Percentiles rank a stretch among this genome's conserved stretches.
These are phyloP conservation scores for Choristoneura rosaceana DNA, from an alignment of 2,888 invertebrate genomes.

Conservation along the genomic window DNA sequence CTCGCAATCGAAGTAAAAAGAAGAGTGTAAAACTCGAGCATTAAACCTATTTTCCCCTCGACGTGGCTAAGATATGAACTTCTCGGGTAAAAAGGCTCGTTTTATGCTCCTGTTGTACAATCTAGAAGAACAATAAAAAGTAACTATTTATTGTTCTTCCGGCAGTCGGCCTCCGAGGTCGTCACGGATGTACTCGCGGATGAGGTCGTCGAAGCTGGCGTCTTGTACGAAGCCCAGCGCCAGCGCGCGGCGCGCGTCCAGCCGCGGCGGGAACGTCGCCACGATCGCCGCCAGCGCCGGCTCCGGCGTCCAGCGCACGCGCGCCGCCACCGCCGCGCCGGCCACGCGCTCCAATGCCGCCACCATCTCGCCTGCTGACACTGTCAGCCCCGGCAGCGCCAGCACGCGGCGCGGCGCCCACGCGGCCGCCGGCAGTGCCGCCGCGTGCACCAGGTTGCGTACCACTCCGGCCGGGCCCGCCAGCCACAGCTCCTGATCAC, in stretches of 20 bases:
- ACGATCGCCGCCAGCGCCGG: slow-evolving; percentile 63
- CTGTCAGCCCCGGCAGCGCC: slow-evolving; percentile 68
- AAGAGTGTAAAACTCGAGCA: too few relatives aligned
- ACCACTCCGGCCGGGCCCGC: slow-evolving; percentile 66
- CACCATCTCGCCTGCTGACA: slow-evolving; percentile 64
- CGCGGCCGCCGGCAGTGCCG: slow-evolving; percentile 52
- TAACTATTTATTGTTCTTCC: too few relatives aligned
- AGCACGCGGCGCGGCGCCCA: slow-evolving; percentile 64
- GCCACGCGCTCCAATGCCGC: slow-evolving; percentile 61
- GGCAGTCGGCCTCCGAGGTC: slow-evolving; percentile 32
- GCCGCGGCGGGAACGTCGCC: slow-evolving; percentile 63
- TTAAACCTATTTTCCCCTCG: too few relatives aligned
- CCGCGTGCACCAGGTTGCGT: slow-evolving; percentile 64
- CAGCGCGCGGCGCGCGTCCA: slow-evolving; percentile 64
- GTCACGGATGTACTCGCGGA: slow-evolving; percentile 47
- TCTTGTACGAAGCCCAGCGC: slow-evolving; percentile 68
- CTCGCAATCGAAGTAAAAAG: too few relatives aligned
- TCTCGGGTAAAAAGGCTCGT: too few relatives aligned
- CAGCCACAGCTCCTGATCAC: slow-evolving; percentile 65
- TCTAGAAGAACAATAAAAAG: too few relatives aligned
- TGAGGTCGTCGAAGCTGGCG: slow-evolving; percentile 61
- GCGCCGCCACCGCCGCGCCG: slow-evolving; percentile 59
- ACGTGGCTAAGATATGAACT: too few relatives aligned
- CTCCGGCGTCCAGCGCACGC: slow-evolving; percentile 60
- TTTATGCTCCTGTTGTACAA: too few relatives aligned